phyloP scores from a whole-genome alignment of 1,140 invertebrate genomes.

The Apis cerana region DNA sequence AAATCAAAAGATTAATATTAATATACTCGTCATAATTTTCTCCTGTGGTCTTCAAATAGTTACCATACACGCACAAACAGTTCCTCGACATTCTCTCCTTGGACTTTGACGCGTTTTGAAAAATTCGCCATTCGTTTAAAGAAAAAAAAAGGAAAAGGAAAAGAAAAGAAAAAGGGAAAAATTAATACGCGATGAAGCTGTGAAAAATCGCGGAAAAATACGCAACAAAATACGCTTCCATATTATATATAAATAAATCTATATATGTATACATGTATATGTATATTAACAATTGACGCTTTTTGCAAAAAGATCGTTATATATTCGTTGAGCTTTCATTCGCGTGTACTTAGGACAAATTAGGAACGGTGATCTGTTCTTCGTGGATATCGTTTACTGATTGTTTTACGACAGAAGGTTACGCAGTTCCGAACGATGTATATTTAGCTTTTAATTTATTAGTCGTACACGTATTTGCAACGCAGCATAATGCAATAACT shows the following conservation, averaged over 20 bases:
- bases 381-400: constrained; percentile 18
- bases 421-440: constrained; percentile 10
- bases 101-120: not conserved
- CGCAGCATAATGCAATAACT: not conserved
- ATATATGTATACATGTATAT: not conserved
- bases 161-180: too few species aligned
- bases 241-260: not conserved
- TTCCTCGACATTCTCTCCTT: constrained; percentile 18
- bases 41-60: not conserved
- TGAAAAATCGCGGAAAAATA: not conserved
- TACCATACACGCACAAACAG: constrained; percentile 48
- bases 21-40: not conserved
- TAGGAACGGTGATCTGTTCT: constrained; percentile 9
- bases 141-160: too few species aligned
- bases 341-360: constrained; percentile 35
- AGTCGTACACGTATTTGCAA: not conserved
- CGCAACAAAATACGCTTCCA: constrained; percentile 35
- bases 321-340: constrained; percentile 40
- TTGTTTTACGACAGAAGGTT: not conserved
- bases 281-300: constrained; percentile 26
- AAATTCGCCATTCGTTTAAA: not conserved
- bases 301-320: constrained; percentile 20
- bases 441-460: constrained; percentile 46
- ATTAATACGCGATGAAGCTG: too few species aligned
- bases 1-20: not conserved